Base-by-base conservation (phyloP, 2,888 invertebrate genomes). In the Malachius bipustulatus region DNA sequence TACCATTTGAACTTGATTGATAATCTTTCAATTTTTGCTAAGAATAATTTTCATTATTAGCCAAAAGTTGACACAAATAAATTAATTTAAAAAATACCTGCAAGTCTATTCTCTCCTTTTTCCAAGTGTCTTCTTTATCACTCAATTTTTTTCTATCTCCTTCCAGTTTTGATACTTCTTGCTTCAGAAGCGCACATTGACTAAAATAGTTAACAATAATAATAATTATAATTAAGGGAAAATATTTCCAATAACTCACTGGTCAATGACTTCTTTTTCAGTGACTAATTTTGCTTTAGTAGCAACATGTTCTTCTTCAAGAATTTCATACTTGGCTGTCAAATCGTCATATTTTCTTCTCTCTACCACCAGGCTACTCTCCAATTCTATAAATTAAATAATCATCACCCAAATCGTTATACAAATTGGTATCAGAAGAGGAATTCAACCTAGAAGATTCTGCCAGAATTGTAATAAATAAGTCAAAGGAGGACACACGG, bases 301-400 rank as follows among this genome's bases (percentile, higher is more conserved):
- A 1, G 83, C 73, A 1, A 87, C 82, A 47, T 84, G 83, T 52
- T 88, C 87, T 56, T 88, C 87, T 55, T 83, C 82, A 24, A 90
- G 61, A 40, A 80, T 71, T 58, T 87, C 88, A 61, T 85, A 87
- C 59, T 83, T 85, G 11, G 74, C 70, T 16, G 82, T 85, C 35
- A 90, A 64, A 48, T 84, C 83, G 31, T 82, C 79, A 54, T 81
- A 82, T 45, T 83, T 81, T 43, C 78, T 76, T 43, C 73, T 75
- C 54, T 81, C 80, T 32, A 67, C 70, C 12, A 69, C 68, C 26
- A 85, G 54, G 16, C 77, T 72, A 47, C 70, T 67, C 56, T 84
- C 81, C 6, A 19, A n/a, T n/a, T 19, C 24, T 19, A 19, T 8
- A 19, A 19, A n/a, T 19, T 19, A 19, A 19, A n/a, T n/a, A n/a